These are phyloP conservation scores for Bucorvus abyssinicus DNA, from an alignment of 2,797 vertebrate species.

Conservation along the genomic window DNA sequence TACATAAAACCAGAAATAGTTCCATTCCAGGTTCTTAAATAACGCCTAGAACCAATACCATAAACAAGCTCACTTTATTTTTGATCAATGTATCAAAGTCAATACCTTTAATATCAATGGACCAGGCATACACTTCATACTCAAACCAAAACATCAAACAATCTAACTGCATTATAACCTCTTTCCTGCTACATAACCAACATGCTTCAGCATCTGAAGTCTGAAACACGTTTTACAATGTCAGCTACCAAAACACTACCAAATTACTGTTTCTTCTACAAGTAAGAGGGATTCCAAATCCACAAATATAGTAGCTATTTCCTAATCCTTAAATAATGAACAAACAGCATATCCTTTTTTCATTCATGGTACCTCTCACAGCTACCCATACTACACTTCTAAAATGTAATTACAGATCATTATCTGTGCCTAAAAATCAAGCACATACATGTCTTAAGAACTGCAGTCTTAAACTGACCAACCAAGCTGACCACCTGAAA, in stretches of 20 bases:
- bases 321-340: not conserved
- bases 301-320: not conserved
- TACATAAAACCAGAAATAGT: not conserved
- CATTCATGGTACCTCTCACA: not conserved
- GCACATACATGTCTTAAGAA: not conserved
- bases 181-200: not conserved
- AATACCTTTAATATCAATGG: not conserved
- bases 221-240: not conserved
- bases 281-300: not conserved
- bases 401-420: not conserved
- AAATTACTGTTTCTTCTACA: not conserved
- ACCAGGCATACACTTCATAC: not conserved
- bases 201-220: not conserved
- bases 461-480: not conserved
- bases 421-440: not conserved
- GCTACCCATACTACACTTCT: not conserved
- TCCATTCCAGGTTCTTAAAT: not conserved
- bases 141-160: not conserved
- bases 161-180: not conserved
- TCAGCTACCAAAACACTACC: not conserved
- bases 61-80: not conserved
- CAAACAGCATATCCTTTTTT: not conserved
- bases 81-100: not conserved
- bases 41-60: not conserved
- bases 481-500: not conserved